phyloP scores from a whole-genome alignment of 2,888 invertebrate species.

The Therioaphis trifolii region DNA sequence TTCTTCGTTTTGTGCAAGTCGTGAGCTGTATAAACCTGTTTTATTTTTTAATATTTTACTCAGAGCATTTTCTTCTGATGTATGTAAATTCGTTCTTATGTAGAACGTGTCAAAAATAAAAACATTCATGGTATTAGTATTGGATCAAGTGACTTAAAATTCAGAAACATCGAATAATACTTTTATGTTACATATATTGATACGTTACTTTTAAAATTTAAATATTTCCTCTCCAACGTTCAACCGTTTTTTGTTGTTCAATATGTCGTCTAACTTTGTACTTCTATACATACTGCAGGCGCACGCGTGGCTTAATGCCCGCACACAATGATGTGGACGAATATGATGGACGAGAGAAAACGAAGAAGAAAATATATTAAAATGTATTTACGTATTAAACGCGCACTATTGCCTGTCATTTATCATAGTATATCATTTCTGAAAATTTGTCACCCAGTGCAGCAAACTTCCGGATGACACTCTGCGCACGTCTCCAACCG shows the following conservation, averaged over 20 bases:
- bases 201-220: not conserved
- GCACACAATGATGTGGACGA: no score
- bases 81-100: not conserved
- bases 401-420: no score
- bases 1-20: conserved; percentile 9
- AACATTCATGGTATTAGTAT: not conserved
- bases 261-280: not conserved
- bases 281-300: no score
- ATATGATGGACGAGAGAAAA: no score
- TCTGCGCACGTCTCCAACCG: no score
- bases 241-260: not conserved
- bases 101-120: not conserved
- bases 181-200: not conserved
- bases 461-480: no score
- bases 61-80: not conserved
- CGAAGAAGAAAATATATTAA: no score
- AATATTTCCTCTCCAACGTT: not conserved
- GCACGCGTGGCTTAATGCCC: no score
- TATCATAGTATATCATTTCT: no score
- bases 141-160: not conserved
- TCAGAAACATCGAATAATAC: not conserved
- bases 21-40: not conserved
- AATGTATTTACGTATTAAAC: no score
- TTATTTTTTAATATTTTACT: conserved; percentile 9
- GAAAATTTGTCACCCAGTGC: no score